A percentile compares a stretch with the other conserved stretches of the same genome.
phyloP scores from a whole-genome alignment of 2,113 vertebrate genomes.

The Procavia capensis region DNA sequence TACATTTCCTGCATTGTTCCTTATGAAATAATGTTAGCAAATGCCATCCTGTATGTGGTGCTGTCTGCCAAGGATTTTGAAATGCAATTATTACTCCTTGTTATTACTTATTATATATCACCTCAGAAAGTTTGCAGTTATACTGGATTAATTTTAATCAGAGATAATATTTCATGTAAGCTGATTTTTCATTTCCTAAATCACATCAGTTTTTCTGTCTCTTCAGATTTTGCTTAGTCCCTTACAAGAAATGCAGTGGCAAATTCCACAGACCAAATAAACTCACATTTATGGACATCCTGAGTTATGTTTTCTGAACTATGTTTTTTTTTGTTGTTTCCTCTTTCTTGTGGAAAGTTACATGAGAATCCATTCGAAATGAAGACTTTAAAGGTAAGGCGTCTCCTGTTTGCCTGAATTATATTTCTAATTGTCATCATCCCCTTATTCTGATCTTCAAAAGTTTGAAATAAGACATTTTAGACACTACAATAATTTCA shows the following conservation, averaged over 20 bases:
- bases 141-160: neutral
- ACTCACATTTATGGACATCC: neutral
- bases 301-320: neutral
- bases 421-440: neutral
- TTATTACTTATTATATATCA: neutral
- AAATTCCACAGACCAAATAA: neutral
- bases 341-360: neutral
- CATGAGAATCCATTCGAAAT: neutral
- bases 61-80: neutral
- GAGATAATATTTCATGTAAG: neutral
- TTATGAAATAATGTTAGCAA: neutral
- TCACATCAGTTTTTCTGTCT: neutral
- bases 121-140: neutral
- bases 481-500: neutral
- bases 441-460: neutral
- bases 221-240: neutral
- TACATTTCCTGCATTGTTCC: neutral
- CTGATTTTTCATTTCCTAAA: neutral
- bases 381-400: neutral
- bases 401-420: neutral
- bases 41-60: neutral
- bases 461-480: neutral
- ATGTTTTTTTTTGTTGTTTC: neutral
- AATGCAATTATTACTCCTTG: neutral
- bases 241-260: neutral